Evolutionary conservation across 2,113 vertebrate species (phyloP).

Genomic region (Gymnobelideus leadbeateri): DNA sequence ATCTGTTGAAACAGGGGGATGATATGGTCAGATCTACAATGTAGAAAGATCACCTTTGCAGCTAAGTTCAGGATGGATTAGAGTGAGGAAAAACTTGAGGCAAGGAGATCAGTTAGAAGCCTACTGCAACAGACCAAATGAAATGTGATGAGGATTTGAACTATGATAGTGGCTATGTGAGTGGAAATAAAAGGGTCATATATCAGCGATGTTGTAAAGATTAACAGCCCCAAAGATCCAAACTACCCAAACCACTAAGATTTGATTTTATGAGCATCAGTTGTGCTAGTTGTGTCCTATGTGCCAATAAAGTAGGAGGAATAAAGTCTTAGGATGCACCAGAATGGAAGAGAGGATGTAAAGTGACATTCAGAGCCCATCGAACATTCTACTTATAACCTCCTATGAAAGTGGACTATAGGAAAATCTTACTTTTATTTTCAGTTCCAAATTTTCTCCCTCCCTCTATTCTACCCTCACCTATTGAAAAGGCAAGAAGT

Average conservation of each 20-base stretch:
- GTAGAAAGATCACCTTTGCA: too few species aligned
- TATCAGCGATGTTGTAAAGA: background rate
- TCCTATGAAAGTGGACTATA: background rate
- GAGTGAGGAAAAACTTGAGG: background rate
- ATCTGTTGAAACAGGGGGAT: background rate
- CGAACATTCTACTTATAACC: too few species aligned
- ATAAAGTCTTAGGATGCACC: background rate
- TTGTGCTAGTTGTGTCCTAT: background rate
- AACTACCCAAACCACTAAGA: background rate
- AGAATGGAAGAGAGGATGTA: background rate
- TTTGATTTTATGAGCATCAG: background rate
- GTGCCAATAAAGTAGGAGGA: background rate
- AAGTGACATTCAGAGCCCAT: background rate
- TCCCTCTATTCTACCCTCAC: background rate
- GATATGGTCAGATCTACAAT: background rate
- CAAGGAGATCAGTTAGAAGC: background rate
- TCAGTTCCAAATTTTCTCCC: background rate
- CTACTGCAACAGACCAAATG: background rate
- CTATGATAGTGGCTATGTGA: background rate
- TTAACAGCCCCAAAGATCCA: background rate
- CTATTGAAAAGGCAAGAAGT: background rate
- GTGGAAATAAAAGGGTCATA: background rate
- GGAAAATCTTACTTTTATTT: background rate
- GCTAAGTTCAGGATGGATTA: too few species aligned
- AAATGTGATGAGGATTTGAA: background rate